Percentiles rank a stretch among this genome's conserved stretches.
Conservation (phyloP, 2,113 vertebrate genomes). For the Oreotrochilus melanogaster region DNA sequence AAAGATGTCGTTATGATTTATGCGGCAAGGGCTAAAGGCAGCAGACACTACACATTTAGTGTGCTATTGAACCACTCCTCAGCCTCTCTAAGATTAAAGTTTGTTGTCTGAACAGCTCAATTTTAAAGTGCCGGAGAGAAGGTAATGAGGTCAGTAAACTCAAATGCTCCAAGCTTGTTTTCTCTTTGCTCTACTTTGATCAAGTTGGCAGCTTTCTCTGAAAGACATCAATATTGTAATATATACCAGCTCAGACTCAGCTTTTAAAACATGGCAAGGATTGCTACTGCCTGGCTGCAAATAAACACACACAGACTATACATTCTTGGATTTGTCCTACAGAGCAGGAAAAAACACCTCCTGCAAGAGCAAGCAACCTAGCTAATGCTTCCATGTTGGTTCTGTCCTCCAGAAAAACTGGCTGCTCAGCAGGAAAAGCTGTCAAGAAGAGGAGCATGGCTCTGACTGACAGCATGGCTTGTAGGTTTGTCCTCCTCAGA, state of each 20-base stretch:
- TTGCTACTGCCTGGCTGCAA: not conserved
- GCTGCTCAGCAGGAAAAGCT: not conserved
- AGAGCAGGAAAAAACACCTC: not conserved
- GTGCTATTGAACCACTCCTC: not conserved
- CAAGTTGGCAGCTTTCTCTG: not conserved
- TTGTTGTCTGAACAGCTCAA: not conserved
- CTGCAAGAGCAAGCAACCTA: not conserved
- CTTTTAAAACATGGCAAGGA: not conserved
- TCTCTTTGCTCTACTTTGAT: slow-evolving; percentile 1
- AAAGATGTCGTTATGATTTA: not conserved
- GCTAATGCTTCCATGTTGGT: not conserved
- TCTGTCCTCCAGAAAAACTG: not conserved
- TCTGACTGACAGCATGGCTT: not conserved
- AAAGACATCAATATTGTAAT: not conserved
- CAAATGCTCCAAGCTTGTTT: not conserved
- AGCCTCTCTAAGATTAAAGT: not conserved
- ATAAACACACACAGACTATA: not conserved
- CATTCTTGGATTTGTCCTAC: not conserved
- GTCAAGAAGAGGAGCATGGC: not conserved
- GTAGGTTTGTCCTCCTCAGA: not conserved
- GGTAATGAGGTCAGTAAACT: slow-evolving; percentile 20
- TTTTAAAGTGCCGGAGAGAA: not conserved
- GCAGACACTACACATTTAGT: not conserved
- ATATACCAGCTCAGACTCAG: not conserved
- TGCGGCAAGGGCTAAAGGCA: not conserved